Evolutionary conservation across 2,888 invertebrate genomes (phyloP).

Genomic region (Cremastinae sp.): DNA sequence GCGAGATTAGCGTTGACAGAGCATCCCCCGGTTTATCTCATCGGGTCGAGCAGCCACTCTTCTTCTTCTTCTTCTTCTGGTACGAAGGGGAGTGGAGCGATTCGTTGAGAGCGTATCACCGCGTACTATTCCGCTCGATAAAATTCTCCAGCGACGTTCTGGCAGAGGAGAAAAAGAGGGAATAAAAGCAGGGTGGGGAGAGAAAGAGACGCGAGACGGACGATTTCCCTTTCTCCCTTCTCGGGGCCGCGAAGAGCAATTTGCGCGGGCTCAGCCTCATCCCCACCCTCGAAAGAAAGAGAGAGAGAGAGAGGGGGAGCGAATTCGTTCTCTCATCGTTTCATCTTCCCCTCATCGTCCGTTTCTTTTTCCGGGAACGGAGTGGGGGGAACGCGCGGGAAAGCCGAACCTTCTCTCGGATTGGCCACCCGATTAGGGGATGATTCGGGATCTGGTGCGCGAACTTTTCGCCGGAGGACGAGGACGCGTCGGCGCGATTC

Average conservation of each 20-base stretch:
- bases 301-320: too few relatives aligned
- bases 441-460: slow-evolving; percentile 66
- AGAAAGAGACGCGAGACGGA: slow-evolving; percentile 25
- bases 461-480: slow-evolving; percentile 2
- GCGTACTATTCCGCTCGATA: slow-evolving; percentile 59
- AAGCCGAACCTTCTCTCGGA: slow-evolving; percentile 62
- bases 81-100: slow-evolving; percentile 34
- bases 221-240: slow-evolving; percentile 24
- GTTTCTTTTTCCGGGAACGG: slow-evolving; percentile 16
- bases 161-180: slow-evolving; percentile 6
- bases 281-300: slow-evolving; percentile 37
- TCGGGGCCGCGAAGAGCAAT: slow-evolving; percentile 41
- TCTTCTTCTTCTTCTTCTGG: background rate
- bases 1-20: too few relatives aligned
- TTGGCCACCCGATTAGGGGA: slow-evolving; percentile 74
- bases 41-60: background rate
- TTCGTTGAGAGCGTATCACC: slow-evolving; percentile 58
- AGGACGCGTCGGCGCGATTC: slow-evolving; percentile 46
- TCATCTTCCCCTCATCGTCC: slow-evolving; percentile 34
- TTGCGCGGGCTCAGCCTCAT: slow-evolving; percentile 39
- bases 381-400: slow-evolving; percentile 53
- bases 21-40: background rate
- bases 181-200: background rate
- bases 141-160: slow-evolving; percentile 50
- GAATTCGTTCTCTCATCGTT: slow-evolving; percentile 27